phyloP scores from a whole-genome alignment of 2,113 vertebrate species.

The Mesitornis unicolor region DNA sequence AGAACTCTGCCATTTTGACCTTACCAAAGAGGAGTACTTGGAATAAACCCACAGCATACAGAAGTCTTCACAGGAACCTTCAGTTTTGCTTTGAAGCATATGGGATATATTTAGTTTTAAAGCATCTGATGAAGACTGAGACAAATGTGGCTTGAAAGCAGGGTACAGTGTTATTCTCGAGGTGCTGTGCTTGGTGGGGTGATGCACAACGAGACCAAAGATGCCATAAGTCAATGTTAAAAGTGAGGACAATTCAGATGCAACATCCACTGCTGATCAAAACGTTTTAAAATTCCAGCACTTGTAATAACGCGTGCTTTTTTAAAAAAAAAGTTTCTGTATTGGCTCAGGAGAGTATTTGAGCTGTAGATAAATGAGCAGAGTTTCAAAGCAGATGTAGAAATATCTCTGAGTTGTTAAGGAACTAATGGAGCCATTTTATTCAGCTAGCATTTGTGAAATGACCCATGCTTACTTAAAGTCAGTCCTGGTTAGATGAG shows the following conservation, averaged over 20 bases:
- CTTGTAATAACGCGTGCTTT: not conserved
- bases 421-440: not conserved
- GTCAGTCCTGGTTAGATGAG: not conserved
- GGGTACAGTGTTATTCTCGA: conserved; percentile 12
- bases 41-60: conserved; percentile 38
- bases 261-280: not conserved
- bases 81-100: conserved; percentile 43
- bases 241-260: not conserved
- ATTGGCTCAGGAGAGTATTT: not conserved
- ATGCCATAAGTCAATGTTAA: not conserved
- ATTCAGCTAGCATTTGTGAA: not conserved
- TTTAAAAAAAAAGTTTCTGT: not conserved
- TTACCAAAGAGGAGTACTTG: conserved; percentile 49
- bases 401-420: not conserved
- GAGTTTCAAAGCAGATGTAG: not conserved
- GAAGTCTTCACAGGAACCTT: conserved; percentile 51
- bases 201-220: not conserved
- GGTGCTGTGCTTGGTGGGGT: not conserved
- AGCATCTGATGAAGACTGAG: conserved; percentile 24
- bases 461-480: not conserved
- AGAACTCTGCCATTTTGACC: conserved; percentile 39
- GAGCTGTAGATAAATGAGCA: not conserved
- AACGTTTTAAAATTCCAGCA: not conserved
- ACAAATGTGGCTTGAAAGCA: conserved; percentile 11
- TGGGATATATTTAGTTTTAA: conserved; percentile 47